A percentile compares a stretch with the other conserved stretches of the same genome.
Evolutionary conservation across 1,140 invertebrate species (phyloP).

Genomic region (Lerema accius): DNA sequence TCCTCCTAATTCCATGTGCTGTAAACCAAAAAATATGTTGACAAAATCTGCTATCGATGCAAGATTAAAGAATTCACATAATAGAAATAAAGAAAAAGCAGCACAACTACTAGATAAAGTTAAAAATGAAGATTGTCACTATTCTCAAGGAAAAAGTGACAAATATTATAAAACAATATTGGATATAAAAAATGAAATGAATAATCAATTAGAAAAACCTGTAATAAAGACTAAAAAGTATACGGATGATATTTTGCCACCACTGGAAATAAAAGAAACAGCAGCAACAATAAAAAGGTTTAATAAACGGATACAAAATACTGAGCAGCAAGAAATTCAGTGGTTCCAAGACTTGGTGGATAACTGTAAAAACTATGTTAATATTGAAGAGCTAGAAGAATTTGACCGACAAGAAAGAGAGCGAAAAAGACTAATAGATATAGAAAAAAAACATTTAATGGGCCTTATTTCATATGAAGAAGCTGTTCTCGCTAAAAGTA

Average conservation of each 20-base stretch:
- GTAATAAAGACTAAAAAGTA: conserved; percentile 41
- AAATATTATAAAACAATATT: conserved; percentile 53
- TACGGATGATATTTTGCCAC: conserved; percentile 30
- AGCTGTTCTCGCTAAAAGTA: conserved; percentile 81
- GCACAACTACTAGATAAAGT: conserved; percentile 68
- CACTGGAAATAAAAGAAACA: conserved; percentile 74
- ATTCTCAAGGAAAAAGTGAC: conserved; percentile 56
- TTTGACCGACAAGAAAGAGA: conserved; percentile 73
- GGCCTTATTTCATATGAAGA: conserved; percentile 83
- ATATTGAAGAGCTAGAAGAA: conserved; percentile 71
- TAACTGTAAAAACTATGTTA: conserved; percentile 66
- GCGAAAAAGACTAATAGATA: conserved; percentile 75
- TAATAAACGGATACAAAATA: conserved; percentile 72
- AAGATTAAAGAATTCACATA: conserved; percentile 61
- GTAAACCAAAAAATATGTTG: conserved; percentile 64
- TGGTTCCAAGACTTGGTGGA: conserved; percentile 78
- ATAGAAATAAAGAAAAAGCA: conserved; percentile 77
- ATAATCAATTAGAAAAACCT: conserved; percentile 44
- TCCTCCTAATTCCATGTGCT: conserved; percentile 57
- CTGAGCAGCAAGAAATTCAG: conserved; percentile 80
- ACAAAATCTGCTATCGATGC: conserved; percentile 67
- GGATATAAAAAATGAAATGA: conserved; percentile 50
- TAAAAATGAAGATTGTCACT: conserved; percentile 59
- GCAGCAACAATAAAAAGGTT: conserved; percentile 77
- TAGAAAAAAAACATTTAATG: conserved; percentile 83